Base-by-base conservation (phyloP, 1,140 invertebrate genomes). In the Drosophila ironensis region DNA sequence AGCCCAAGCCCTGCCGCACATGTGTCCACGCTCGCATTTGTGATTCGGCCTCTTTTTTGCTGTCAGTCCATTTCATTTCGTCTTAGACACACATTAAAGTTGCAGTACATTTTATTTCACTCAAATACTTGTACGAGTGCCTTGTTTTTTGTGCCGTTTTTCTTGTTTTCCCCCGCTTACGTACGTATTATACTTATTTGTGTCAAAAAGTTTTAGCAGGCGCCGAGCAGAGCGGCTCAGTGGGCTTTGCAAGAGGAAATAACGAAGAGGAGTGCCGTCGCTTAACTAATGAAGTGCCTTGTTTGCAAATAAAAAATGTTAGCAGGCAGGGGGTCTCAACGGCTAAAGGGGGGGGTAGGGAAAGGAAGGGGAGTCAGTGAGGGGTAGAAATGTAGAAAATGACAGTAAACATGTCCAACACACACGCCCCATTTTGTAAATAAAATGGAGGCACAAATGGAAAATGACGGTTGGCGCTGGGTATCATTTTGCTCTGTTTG, bases 281-380 rank as follows among this genome's bases (percentile, higher is more conserved):
- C 51, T 60, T 60, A 60, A 60, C 56, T 60, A 60, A 60, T 60
- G 56, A 60, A 60, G 56, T 37, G 56, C 38, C 54, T 40, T 54
- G 33, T 37, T 37, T 37, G 33, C 33, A 37, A 37, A 37, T 37
- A 37, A 37, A 37, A 37, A 37, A 22, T n/a, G n/a, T n/a, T n/a
- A n/a, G n/a, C n/a, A n/a, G n/a, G n/a, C n/a, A n/a, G n/a, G n/a
- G n/a, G n/a, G n/a, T n/a, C n/a, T n/a, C n/a, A n/a, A n/a, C n/a
- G 7, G 14, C n/a, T 2, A 37, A 37, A 17, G 6, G 33, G 4
- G 14, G 33, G 33, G 9, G 28, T 12, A 9, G 2, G 30, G 4
- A 33, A 5, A 9, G n/a, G n/a, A n/a, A n/a, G n/a, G n/a, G n/a
- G n/a, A n/a, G n/a, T n/a, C n/a, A n/a, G n/a, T n/a, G n/a, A n/a